Evolutionary conservation across 2,113 vertebrate species (phyloP).

Genomic region (Melierax canorus): DNA sequence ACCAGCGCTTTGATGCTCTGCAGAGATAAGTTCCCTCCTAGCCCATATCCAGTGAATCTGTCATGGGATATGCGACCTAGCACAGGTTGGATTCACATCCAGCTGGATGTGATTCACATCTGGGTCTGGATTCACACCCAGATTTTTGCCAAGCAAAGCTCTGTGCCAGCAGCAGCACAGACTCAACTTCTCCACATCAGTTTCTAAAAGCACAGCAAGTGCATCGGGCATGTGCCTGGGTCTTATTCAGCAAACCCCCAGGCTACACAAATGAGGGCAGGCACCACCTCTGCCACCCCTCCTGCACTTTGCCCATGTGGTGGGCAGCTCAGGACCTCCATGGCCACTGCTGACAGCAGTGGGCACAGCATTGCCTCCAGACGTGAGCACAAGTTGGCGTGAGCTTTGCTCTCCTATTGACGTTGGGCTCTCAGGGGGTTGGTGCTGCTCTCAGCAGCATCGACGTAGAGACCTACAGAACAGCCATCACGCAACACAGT

Average conservation of each 20-base stretch:
- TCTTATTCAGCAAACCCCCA: not conserved
- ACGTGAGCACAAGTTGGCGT: fast-evolving
- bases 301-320: not conserved
- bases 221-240: not conserved
- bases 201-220: not conserved
- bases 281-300: not conserved
- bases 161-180: not conserved
- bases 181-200: not conserved
- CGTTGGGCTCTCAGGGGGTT: not conserved
- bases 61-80: too few relatives aligned
- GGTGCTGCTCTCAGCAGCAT: not conserved
- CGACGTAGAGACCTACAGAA: not conserved
- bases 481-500: too few relatives aligned
- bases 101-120: not conserved
- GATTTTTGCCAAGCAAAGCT: not conserved
- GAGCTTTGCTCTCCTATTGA: not conserved
- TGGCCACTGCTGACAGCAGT: not conserved
- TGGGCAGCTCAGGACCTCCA: not conserved
- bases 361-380: not conserved
- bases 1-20: not conserved
- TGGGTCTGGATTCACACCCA: not conserved
- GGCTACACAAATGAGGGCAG: not conserved
- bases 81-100: not conserved
- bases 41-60: not conserved
- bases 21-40: not conserved